Evolutionary conservation across 2,113 vertebrate genomes (phyloP), one percentile per base, ranked within the genome.

Genomic region (Cyphomyrus plagiostoma): DNA sequence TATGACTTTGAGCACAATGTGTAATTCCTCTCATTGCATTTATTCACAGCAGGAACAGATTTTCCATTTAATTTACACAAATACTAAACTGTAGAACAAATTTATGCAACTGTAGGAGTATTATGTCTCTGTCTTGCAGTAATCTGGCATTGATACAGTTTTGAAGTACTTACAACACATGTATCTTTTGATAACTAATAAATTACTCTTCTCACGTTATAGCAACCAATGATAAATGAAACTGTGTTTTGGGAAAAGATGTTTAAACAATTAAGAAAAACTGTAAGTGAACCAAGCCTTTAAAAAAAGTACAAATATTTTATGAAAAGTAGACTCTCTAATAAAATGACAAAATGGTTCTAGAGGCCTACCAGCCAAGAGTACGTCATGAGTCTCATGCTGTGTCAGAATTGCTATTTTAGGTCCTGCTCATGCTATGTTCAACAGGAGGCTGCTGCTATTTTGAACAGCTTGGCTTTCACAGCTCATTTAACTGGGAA

Each of bases 401-500:
- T 45, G 50, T 10, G 52, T 21, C n/a, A 46, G 80, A 13, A 17
- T 42, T 17, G 52, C 86, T 87, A 87, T 58, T 87, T 87, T 42
- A 23, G 52, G 86, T 42, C 86, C 86, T 87, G 30, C 45, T 39
- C 56, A 39, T 56, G 45, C 86, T 56, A 56, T 87, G 56, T 58
- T 87, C 86, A 87, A 87, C 52, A 23, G 10, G 42, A 56, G 86
- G 30, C 86, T 58, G 49, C 30, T 19, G 86, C 86, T 87, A 58
- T 87, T 87, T 87, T 26, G 35, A 58, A 56, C 50, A 42, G 45
- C 49, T 87, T 26, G 52, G 35, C 52, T 87, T 87, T 35, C 52
- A 42, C 30, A 21, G 13, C 52, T 87, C 52, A 56, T 56, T 58
- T 52, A 56, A 58, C 86, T 58, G 30, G 30, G 86, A 39, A 87